Evolutionary conservation across 2,113 vertebrate genomes (phyloP), one percentile per base, ranked within the genome.

Genomic region (Gadus macrocephalus): DNA sequence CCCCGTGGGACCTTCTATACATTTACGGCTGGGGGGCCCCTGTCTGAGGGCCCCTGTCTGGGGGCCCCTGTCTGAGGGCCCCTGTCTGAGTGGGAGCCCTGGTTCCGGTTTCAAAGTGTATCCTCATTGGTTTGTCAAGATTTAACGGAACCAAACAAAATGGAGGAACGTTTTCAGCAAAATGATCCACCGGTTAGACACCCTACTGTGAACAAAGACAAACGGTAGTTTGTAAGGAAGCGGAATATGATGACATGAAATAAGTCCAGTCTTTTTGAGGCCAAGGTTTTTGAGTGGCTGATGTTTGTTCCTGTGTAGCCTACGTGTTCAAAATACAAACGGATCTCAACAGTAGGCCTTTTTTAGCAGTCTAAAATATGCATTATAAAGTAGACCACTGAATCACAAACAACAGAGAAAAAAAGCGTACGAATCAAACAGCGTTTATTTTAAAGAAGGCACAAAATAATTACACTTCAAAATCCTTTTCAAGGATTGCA

Each of bases 1-100:
- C 94, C 87, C 80, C 28, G 84, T 75, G 76, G 81, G 22, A 86
- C 77, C 78, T 76, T 88, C 78, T 75, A 81, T 87, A 87, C 73
- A 80, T 83, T 87, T n/a, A 14, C 2, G 42, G 15, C 14, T 56
- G 55, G 16, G 1, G 5, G 15, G 14, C 15, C 55, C 15, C 55
- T 1, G 15, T 16, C n/a, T 49, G 42, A 49, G 42, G 31, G 31
- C 4, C 31, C 31, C 42, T 49, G 42, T 6, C 42, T 49, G 42
- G n/a, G 42, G 31, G 31, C 3, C 31, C 31, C 42, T 49, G 42
- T 7, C 42, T 49, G 42, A 9, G 42, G 6, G 31, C 31, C 6
- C 4, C 42, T 49, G 42, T 9, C 38, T 42, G 38, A 42, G 42
- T 49, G 42, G 1, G 42, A 49, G 42, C 12, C 42, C 42, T 49